These are phyloP conservation scores for Ectropis grisescens DNA, from an alignment of 1,140 invertebrate species.

Conservation along the genomic window DNA sequence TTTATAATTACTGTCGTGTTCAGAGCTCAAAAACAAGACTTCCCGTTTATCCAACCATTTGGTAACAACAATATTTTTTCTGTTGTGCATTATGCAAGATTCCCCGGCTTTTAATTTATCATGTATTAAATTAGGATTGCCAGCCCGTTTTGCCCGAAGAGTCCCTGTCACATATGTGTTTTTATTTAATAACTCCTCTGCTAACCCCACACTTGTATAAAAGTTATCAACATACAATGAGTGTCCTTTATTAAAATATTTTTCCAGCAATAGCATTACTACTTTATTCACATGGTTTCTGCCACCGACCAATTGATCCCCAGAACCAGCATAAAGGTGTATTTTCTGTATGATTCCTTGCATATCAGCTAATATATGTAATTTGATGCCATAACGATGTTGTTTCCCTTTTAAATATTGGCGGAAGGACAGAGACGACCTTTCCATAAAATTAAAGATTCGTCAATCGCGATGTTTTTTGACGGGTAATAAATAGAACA, in stretches of 20 bases:
- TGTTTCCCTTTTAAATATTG: slow-evolving; percentile 29
- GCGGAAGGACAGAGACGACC: slow-evolving; percentile 26
- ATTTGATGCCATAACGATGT: slow-evolving; percentile 29
- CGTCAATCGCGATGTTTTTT: slow-evolving; percentile 23
- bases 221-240: slow-evolving; percentile 14
- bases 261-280: slow-evolving; percentile 9
- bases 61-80: slow-evolving; percentile 15
- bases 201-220: slow-evolving; percentile 12
- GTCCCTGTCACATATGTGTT: slow-evolving; percentile 14
- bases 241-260: slow-evolving; percentile 12
- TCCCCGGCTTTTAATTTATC: slow-evolving; percentile 13
- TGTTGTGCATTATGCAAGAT: slow-evolving; percentile 13
- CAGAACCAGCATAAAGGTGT: slow-evolving; percentile 13
- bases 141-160: slow-evolving; percentile 8
- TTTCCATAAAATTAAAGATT: slow-evolving; percentile 29
- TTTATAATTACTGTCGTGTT: slow-evolving; percentile 13
- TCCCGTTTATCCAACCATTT: slow-evolving; percentile 16
- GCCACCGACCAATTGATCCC: slow-evolving; percentile 8
- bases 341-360: slow-evolving; percentile 10
- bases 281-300: slow-evolving; percentile 14
- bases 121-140: slow-evolving; percentile 8
- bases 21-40: slow-evolving; percentile 8
- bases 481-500: slow-evolving; percentile 16
- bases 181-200: slow-evolving; percentile 11
- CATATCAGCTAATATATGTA: slow-evolving; percentile 12